Base-by-base conservation (phyloP, 2,797 vertebrate genomes). In the Hybognathus amarus region DNA sequence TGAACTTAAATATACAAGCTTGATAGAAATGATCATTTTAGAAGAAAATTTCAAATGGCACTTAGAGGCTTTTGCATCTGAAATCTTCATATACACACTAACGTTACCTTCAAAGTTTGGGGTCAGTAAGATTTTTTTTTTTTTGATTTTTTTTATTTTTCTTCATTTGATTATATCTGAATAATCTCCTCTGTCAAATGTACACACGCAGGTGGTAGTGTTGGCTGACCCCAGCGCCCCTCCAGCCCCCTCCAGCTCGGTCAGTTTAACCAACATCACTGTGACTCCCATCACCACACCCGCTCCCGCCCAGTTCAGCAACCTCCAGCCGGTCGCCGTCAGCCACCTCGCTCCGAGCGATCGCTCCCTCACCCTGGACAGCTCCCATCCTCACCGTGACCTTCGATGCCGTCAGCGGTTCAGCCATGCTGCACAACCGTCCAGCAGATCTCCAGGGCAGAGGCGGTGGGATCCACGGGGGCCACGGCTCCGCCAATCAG, bases 351-450 rank as follows among this genome's bases (percentile, higher is more conserved):
- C 94, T 0, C 75, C 96, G 69, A 91, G 94, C 0, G 97, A 98
- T 47, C 95, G 97, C 18, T 96, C 98, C 64, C 92, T 99, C 78
- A 96, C 97, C 24, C 94, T 99, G 85, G 98, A 99, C 94, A 98
- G 95, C 93, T 98, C 98, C 98, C 36, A 99, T 99, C 91, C 96
- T 99, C 90, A 99, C 98, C 0, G 98, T 99, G 87, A 99, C 97
- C 30, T 99, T 99, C 3, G 97, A 99, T 89, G 92, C 98, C 0
- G 96, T 99, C 92, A 97, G 97, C 0, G 96, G 97, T 85, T 97
- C 97, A 0, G 95, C 97, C 86, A 93, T 98, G 95, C 92, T 99
- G 73, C 98, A 99, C 92, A 97, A 97, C 92, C 95, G 97, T 4
- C 95, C 95, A 0, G 90, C 91, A 0, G 97, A 99, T 54, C 91